These are phyloP conservation scores for Scopus umbretta DNA, from an alignment of 2,113 vertebrate species.

Conservation along the genomic window DNA sequence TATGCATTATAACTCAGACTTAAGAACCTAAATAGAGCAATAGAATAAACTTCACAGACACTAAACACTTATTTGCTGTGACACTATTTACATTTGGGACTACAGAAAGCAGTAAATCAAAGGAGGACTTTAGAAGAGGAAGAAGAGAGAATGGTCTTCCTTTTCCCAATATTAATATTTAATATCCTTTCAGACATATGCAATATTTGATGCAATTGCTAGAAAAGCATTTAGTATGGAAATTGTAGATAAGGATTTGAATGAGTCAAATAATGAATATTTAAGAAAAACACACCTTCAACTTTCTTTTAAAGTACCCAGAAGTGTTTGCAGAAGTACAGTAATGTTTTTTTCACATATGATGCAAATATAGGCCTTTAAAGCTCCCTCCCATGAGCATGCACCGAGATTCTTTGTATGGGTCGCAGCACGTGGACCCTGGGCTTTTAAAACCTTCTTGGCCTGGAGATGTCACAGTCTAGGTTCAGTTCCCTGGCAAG, in stretches of 20 bases:
- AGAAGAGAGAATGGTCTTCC: neutral
- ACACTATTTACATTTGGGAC: slow-evolving; percentile 40
- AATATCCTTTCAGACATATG: neutral
- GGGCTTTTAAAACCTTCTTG: neutral
- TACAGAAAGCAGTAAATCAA: slow-evolving; percentile 47
- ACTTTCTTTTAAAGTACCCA: neutral
- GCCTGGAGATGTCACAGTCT: neutral
- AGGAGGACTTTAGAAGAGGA: slow-evolving; percentile 8
- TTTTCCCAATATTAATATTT: neutral
- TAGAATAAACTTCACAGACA: slow-evolving; percentile 50
- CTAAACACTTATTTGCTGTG: slow-evolving; percentile 63
- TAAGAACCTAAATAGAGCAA: slow-evolving; percentile 41
- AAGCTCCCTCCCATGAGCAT: neutral
- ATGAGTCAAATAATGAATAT: neutral
- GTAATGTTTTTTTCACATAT: neutral
- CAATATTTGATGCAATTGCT: neutral
- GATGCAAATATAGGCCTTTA: neutral
- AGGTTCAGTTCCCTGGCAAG: neutral
- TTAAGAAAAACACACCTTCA: neutral
- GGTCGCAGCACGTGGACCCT: neutral
- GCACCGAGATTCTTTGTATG: neutral
- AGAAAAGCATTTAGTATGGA: neutral
- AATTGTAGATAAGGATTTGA: neutral
- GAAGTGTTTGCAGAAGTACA: neutral
- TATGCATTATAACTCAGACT: slow-evolving; percentile 50